Percentiles rank a stretch among this genome's conserved stretches.
Evolutionary conservation across 2,888 invertebrate genomes (phyloP).

Genomic region (Caenorhabditis sp.): DNA sequence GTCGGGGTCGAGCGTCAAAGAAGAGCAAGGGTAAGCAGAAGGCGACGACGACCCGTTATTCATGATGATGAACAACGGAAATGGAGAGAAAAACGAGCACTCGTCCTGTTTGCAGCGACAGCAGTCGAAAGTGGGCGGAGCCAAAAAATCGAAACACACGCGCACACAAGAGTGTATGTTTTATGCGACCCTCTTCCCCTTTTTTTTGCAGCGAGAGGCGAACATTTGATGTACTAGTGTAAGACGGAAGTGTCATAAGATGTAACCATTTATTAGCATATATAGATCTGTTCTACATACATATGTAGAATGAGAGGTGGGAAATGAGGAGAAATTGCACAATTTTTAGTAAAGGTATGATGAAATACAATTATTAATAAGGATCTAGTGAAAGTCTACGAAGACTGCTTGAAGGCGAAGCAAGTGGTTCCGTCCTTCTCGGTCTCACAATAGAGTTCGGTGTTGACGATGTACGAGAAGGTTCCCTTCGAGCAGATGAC

Average conservation of each 20-base stretch:
- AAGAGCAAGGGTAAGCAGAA: not conserved
- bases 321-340: not conserved
- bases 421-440: constrained; percentile 80
- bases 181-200: too few relatives aligned
- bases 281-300: not conserved
- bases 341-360: not conserved
- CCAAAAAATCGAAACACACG: too few relatives aligned
- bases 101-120: not conserved
- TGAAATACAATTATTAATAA: constrained; percentile 7
- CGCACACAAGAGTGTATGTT: too few relatives aligned
- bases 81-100: not conserved
- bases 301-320: not conserved
- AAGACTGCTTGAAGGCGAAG: constrained; percentile 80
- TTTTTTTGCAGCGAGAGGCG: too few relatives aligned
- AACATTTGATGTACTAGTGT: too few relatives aligned
- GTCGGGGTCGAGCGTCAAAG: not conserved
- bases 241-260: not conserved
- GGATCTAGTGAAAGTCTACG: constrained; percentile 19
- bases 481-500: constrained; percentile 80
- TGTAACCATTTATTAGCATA: constrained; percentile 1
- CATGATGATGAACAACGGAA: not conserved
- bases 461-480: constrained; percentile 82
- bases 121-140: not conserved
- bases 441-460: constrained; percentile 74
- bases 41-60: not conserved